Base-by-base conservation (phyloP, 2,888 invertebrate genomes). In the Pseudoips prasinana region DNA sequence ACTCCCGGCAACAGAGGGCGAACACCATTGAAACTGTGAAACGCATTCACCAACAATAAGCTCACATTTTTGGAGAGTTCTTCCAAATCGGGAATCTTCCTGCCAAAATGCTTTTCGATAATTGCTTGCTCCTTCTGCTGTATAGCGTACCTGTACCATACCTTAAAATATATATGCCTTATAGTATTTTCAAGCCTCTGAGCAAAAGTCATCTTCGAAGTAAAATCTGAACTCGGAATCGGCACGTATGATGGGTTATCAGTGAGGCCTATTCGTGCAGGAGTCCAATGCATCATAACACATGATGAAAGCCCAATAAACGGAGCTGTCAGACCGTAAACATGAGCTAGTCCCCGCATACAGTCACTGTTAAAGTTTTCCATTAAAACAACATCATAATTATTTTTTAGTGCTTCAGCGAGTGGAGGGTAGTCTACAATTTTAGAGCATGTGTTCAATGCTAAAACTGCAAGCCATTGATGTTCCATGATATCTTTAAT, bases 331-430 rank as follows among this genome's bases (percentile, higher is more conserved):
- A 71, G 43, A 5, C 73, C 68, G 2, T 88, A 82, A 25, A 68
- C 77, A 46, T 87, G 65, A 1, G 77, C 70, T 22, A 90, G 53
- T 0, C 80, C 83, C 5, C 90, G 49, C 58, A 85, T 82, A 22
- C 90, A 88, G 39, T 90, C 85, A 9, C 79, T 79, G 40, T 85
- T 87, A 50, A 90, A 90, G 29, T 71, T 73, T 39, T 90, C 90
- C 2, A 75, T 73, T 8, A 91, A 42, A 7, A 90, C 66, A 1
- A 90, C 34, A 45, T 91, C 90, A 37, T 84, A 90, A n/a, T 73
- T 58, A 2, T 64, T 73, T 29, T 67, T 39, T 0, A 14, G 14
- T 2, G 53, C 66, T 7, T 66, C 54, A 2, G 79, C 48, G 14
- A 81, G 69, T 36, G 14, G 14, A 14, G 5, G 14, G 5, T 3